phyloP scores from a whole-genome alignment of 2,888 invertebrate genomes.

The Mylabris sibirica region DNA sequence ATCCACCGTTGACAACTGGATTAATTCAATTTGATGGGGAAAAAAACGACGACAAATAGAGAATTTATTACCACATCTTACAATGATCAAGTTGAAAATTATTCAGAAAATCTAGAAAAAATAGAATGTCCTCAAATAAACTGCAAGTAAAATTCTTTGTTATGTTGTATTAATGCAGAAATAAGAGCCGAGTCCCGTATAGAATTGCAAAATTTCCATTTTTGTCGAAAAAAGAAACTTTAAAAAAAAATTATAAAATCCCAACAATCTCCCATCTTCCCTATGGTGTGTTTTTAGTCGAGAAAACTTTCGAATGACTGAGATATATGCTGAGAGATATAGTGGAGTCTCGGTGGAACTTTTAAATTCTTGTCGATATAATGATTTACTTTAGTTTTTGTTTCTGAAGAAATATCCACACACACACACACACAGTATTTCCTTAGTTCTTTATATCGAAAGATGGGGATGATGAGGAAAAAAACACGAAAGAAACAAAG shows the following conservation, averaged over 20 bases:
- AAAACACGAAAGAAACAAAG: not conserved
- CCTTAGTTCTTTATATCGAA: not conserved
- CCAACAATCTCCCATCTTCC: conserved; percentile 33
- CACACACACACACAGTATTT: not conserved
- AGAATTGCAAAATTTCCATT: conserved; percentile 10
- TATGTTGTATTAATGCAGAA: not conserved
- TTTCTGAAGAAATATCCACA: conserved; percentile 9
- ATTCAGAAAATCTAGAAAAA: not conserved
- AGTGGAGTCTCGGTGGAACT: conserved; percentile 27
- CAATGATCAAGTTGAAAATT: not conserved
- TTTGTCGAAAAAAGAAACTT: conserved; percentile 1
- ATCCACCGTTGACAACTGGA: not conserved
- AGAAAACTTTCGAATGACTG: conserved; percentile 39
- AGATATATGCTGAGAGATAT: conserved; percentile 39
- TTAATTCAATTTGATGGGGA: not conserved
- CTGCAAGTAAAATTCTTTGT: not conserved
- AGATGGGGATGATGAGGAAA: not conserved
- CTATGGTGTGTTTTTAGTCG: conserved; percentile 36
- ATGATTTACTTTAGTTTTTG: conserved; percentile 38
- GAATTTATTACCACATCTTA: not conserved
- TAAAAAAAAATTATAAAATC: conserved; percentile 11
- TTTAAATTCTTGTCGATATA: conserved; percentile 38
- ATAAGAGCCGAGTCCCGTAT: not conserved
- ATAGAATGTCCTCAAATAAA: not conserved
- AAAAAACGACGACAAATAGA: not conserved